Conservation (phyloP, 2,888 invertebrate species). For the Eledona agricola region DNA sequence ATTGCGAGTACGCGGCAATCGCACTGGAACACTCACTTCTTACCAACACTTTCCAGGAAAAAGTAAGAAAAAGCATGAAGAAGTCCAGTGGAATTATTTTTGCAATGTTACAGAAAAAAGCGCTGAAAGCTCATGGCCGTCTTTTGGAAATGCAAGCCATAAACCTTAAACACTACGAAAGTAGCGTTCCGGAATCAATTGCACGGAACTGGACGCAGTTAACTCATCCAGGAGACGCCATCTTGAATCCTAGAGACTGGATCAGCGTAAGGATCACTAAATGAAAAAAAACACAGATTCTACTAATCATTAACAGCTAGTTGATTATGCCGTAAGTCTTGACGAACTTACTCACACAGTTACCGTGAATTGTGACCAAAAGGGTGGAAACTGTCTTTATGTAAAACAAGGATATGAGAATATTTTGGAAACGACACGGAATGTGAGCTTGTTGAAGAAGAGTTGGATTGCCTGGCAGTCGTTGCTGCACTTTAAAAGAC, state of each 20-base stretch:
- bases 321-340: slow-evolving; percentile 35
- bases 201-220: slow-evolving; percentile 64
- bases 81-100: slow-evolving; percentile 8
- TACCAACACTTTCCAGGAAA: slow-evolving; percentile 45
- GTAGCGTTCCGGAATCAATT: slow-evolving; percentile 54
- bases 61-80: slow-evolving; percentile 43
- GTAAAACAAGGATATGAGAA: slow-evolving; percentile 42
- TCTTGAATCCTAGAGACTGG: slow-evolving; percentile 66
- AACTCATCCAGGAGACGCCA: slow-evolving; percentile 65
- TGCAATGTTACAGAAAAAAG: slow-evolving; percentile 53
- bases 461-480: slow-evolving; percentile 52
- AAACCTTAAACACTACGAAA: no score
- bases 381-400: slow-evolving; percentile 23
- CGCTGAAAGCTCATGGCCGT: slow-evolving; percentile 64
- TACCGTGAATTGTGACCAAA: slow-evolving; percentile 36
- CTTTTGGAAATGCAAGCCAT: no score
- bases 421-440: slow-evolving; percentile 44
- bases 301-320: slow-evolving; percentile 32
- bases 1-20: slow-evolving; percentile 43
- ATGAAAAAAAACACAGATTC: no score
- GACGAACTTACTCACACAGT: slow-evolving; percentile 31
- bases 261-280: slow-evolving; percentile 63
- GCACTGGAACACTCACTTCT: slow-evolving; percentile 51
- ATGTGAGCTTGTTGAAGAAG: slow-evolving; percentile 42
- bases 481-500: slow-evolving; percentile 33